Conservation (phyloP, 2,888 invertebrate genomes). For the Dorcus hopei region DNA sequence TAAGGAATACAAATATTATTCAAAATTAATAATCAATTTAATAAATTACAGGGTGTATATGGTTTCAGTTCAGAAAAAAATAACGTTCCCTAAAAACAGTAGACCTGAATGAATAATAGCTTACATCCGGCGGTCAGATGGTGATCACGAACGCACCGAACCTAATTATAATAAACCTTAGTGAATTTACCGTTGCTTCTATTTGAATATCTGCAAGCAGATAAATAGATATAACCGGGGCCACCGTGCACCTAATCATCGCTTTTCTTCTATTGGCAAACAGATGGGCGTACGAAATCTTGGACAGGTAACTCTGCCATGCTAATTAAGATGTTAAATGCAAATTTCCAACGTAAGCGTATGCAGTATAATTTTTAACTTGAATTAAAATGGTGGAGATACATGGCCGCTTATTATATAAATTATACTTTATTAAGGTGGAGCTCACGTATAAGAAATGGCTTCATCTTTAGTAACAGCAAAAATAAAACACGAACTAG, state of each 20-base stretch:
- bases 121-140: slow-evolving; percentile 28
- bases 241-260: slow-evolving; percentile 9
- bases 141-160: slow-evolving; percentile 22
- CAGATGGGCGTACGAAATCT: slow-evolving; percentile 42
- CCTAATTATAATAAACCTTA: slow-evolving; percentile 10
- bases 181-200: not conserved
- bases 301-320: slow-evolving; percentile 33
- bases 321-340: slow-evolving; percentile 47
- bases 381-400: slow-evolving; percentile 20
- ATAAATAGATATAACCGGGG: not conserved
- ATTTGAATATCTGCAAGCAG: not conserved
- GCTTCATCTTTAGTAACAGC: slow-evolving; percentile 18
- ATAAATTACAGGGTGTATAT: slow-evolving; percentile 10
- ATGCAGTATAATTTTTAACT: slow-evolving; percentile 20
- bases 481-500: not conserved
- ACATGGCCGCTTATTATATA: slow-evolving; percentile 27
- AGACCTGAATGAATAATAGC: slow-evolving; percentile 26
- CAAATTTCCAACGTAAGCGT: slow-evolving; percentile 33
- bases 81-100: slow-evolving; percentile 9
- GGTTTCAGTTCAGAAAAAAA: slow-evolving; percentile 1
- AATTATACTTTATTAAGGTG: slow-evolving; percentile 29
- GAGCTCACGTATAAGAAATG: slow-evolving; percentile 14
- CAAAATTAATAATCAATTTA: slow-evolving; percentile 15
- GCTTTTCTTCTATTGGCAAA: slow-evolving; percentile 23
- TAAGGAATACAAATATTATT: not conserved